Conservation (phyloP, 2,888 invertebrate species). For the Meta bourneti region DNA sequence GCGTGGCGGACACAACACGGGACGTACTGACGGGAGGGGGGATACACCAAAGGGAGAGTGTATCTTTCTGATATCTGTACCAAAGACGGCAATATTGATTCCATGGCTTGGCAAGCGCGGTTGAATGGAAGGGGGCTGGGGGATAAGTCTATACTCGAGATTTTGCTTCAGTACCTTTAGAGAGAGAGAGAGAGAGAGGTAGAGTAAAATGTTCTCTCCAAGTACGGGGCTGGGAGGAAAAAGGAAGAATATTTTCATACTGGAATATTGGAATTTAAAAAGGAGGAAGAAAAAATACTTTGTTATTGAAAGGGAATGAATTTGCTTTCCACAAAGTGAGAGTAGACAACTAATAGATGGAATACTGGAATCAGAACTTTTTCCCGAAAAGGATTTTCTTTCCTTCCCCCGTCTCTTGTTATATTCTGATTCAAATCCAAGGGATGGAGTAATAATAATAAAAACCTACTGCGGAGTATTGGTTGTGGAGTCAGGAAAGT, state of each 20-base stretch:
- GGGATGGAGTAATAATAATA: background rate
- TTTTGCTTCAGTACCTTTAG: constrained; percentile 71
- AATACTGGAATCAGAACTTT: constrained; percentile 38
- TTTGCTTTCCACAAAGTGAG: constrained; percentile 73
- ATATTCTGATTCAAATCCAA: background rate
- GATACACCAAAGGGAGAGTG: constrained; percentile 62
- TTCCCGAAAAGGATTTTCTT: constrained; percentile 3
- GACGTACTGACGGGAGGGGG: constrained; percentile 56
- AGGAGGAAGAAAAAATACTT: constrained; percentile 15
- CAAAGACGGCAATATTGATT: constrained; percentile 75
- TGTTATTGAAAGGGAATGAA: constrained; percentile 67
- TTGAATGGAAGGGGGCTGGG: constrained; percentile 41
- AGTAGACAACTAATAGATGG: constrained; percentile 66
- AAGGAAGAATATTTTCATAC: constrained; percentile 69
- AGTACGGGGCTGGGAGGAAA: constrained; percentile 20
- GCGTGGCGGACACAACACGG: constrained; percentile 24
- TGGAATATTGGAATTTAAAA: constrained; percentile 54
- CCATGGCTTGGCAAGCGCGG: constrained; percentile 63
- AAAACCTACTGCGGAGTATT: background rate
- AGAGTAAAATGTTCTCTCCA: constrained; percentile 60
- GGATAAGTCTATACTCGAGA: constrained; percentile 74
- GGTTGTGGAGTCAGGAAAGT: background rate
- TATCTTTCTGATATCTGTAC: constrained; percentile 74
- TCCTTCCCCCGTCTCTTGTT: background rate
- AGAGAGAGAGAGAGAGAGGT: constrained; percentile 44